Evolutionary conservation across 2,113 vertebrate genomes (phyloP).

Genomic region (Gopherus flavomarginatus): DNA sequence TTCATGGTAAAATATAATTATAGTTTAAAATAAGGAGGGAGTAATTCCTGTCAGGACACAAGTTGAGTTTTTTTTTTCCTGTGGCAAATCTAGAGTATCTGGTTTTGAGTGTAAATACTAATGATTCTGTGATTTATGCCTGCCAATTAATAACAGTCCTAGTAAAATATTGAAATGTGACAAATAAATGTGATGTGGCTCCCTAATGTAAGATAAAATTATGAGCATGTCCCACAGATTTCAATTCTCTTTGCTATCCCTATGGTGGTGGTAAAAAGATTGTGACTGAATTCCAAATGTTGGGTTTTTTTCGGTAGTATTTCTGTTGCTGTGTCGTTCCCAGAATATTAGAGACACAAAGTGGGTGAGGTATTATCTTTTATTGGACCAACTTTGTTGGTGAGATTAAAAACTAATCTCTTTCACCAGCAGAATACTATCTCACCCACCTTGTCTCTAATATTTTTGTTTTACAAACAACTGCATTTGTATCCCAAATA

Average conservation of each 20-base stretch:
- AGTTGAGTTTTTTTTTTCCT: neutral
- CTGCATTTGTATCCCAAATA: neutral
- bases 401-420: no score
- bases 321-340: neutral
- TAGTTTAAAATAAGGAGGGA: constrained; percentile 22
- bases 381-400: neutral
- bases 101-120: neutral
- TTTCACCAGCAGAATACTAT: neutral
- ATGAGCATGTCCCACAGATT: rapidly evolving
- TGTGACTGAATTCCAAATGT: neutral
- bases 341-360: neutral
- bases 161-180: constrained; percentile 15
- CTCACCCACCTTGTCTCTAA: neutral
- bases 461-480: neutral
- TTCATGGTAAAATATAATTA: constrained; percentile 30
- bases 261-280: neutral
- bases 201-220: neutral
- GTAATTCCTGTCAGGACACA: neutral
- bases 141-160: neutral
- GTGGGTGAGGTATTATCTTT: neutral
- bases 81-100: neutral
- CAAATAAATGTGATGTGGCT: neutral
- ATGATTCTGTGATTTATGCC: constrained; percentile 20
- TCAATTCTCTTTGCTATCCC: neutral
- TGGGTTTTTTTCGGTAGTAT: neutral